Percentiles rank a stretch among this genome's conserved stretches.
Conservation (phyloP, 2,888 invertebrate genomes). For the Drosophila atripex region DNA sequence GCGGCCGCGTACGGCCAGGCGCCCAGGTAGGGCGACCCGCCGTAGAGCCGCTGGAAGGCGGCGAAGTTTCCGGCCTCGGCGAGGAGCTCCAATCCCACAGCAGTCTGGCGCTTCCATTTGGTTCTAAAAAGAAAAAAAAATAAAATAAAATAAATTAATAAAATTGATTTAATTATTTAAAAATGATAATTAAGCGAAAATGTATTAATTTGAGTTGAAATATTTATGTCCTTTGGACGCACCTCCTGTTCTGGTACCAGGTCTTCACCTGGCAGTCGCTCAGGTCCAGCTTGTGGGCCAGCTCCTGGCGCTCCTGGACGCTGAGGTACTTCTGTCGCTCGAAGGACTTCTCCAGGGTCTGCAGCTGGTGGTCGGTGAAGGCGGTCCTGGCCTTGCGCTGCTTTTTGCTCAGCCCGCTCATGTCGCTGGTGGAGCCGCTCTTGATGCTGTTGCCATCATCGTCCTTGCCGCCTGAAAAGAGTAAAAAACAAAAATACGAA, state of each 20-base stretch:
- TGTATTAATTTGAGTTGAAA: not conserved
- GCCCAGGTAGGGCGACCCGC: slow-evolving; percentile 88
- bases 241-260: slow-evolving; percentile 99
- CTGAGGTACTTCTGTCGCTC: slow-evolving; percentile 98
- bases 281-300: slow-evolving; percentile 97
- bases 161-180: not conserved
- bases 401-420: slow-evolving; percentile 91
- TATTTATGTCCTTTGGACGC: slow-evolving; percentile 24
- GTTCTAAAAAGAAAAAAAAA: slow-evolving; percentile 86
- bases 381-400: slow-evolving; percentile 98
- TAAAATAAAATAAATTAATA: too few species aligned
- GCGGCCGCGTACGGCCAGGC: slow-evolving; percentile 87
- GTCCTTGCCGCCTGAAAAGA: slow-evolving; percentile 90
- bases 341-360: slow-evolving; percentile 98
- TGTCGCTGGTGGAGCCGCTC: slow-evolving; percentile 84
- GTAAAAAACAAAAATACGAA: not conserved
- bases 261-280: slow-evolving; percentile 99
- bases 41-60: slow-evolving; percentile 98
- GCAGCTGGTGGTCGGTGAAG: slow-evolving; percentile 99
- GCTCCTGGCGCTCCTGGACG: slow-evolving; percentile 98
- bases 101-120: slow-evolving; percentile 99
- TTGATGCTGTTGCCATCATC: slow-evolving; percentile 87
- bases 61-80: slow-evolving; percentile 99
- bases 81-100: slow-evolving; percentile 97
- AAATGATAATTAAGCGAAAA: not conserved